Base-by-base conservation (phyloP, 1,140 invertebrate genomes). In the Laupala kohalensis region DNA sequence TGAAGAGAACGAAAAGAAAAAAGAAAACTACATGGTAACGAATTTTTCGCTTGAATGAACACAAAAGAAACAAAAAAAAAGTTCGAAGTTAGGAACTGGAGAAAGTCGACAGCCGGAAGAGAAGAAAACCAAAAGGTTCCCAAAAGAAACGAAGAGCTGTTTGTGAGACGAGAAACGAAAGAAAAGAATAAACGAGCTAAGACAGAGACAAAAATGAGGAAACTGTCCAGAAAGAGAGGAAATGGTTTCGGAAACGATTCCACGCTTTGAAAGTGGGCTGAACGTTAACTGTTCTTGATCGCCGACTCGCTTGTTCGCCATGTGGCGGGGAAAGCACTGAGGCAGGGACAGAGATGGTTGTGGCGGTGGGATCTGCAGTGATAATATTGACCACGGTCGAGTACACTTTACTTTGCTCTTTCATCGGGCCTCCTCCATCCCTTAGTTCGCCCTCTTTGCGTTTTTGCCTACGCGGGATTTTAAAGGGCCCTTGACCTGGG, bases 221-320 rank as follows among this genome's bases (percentile, higher is more conserved):
- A 53, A 53, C 37, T 53, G 9, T 53, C 37, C 37, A 53, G 37
- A 53, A 53, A 53, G 37, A n/a, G n/a, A 53, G 37, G 37, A 53
- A 53, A 53, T 53, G 37, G 37, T 53, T 53, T 53, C 37, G 37
- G 37, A 53, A 53, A 9, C 9, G 37, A 53, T 53, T 53, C 37
- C 19, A 19, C 19, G 37, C 37, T 53, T 68, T 68, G 27, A 28
- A 28, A 68, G 67, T 65, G 67, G 28, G 25, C 67, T 19, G 15
- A 37, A 68, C 67, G 19, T 27, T 68, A 68, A 29, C 67, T 68
- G 67, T 27, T 29, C 26, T 68, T 19, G 37, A 53, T 53, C 37
- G 37, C 37, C 9, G 37, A 53, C 37, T 53, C 37, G 37, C 37
- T 53, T 19, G 37, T n/a, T n/a, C n/a, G n/a, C n/a, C n/a, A n/a